Evolutionary conservation across 2,797 vertebrate genomes (phyloP).

Genomic region (Percopsis omiscomaycus): DNA sequence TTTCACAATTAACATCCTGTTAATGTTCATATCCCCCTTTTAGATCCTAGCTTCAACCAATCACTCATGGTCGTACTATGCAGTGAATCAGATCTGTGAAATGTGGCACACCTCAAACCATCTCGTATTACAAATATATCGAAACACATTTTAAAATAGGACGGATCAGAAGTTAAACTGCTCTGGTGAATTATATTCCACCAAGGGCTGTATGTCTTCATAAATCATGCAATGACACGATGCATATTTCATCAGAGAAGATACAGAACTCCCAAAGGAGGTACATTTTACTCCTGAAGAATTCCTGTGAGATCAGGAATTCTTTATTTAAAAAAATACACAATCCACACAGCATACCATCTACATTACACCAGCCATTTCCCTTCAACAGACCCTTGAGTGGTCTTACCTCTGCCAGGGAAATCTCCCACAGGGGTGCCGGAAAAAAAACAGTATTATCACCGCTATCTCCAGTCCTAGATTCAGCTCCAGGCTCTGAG

Average conservation of each 20-base stretch:
- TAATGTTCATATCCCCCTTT: slow-evolving; percentile 18
- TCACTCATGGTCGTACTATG: background rate
- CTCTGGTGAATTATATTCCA: background rate
- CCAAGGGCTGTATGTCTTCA: slow-evolving; percentile 1
- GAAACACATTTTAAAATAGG: background rate
- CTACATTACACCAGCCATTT: slow-evolving; percentile 27
- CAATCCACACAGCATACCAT: slow-evolving; percentile 10
- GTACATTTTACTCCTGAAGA: no score
- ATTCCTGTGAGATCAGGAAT: no score
- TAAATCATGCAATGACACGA: slow-evolving; percentile 7
- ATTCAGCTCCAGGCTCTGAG: slow-evolving; percentile 49
- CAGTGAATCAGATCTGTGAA: slow-evolving; percentile 12
- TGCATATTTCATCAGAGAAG: background rate
- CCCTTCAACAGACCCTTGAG: slow-evolving; percentile 6
- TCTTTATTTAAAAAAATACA: background rate
- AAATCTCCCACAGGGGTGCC: slow-evolving; percentile 39
- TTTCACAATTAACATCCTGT: slow-evolving; percentile 50
- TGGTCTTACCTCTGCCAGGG: slow-evolving; percentile 65
- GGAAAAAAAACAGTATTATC: slow-evolving; percentile 39
- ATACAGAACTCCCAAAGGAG: no score
- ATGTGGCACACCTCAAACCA: background rate
- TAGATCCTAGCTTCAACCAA: slow-evolving; percentile 5
- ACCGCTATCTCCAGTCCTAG: slow-evolving; percentile 51
- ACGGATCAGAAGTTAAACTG: background rate
- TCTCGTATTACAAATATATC: background rate